Conservation (phyloP, 2,113 vertebrate genomes). For the Grus americana region DNA sequence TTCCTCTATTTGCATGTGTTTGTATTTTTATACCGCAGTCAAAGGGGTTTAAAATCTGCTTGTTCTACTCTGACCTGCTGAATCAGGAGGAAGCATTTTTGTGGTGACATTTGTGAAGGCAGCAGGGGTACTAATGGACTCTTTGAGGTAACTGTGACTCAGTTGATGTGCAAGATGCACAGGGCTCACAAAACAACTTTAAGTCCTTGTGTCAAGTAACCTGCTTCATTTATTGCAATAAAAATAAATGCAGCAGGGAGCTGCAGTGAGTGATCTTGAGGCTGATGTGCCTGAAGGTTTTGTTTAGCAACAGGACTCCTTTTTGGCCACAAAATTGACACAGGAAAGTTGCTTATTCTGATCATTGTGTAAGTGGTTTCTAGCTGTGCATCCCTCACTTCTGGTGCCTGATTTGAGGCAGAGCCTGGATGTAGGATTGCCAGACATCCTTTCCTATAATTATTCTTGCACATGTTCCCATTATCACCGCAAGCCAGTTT, state of each 20-base stretch:
- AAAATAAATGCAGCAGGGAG: neutral
- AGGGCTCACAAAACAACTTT: neutral
- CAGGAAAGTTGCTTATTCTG: neutral
- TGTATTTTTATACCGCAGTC: neutral
- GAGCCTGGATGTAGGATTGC: neutral
- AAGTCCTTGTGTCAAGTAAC: neutral
- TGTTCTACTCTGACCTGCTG: neutral
- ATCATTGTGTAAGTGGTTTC: neutral
- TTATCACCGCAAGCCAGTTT: neutral
- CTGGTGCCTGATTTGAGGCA: neutral
- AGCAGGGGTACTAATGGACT: neutral
- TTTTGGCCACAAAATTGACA: neutral
- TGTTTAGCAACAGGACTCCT: neutral
- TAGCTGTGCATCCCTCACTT: accelerated
- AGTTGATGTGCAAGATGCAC: neutral
- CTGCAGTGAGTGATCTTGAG: neutral
- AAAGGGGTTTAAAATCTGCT: neutral
- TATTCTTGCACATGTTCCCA: neutral
- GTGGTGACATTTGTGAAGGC: neutral
- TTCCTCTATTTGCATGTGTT: neutral
- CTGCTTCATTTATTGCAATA: neutral
- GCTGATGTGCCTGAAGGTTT: neutral
- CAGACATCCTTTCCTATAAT: neutral
- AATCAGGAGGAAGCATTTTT: neutral
- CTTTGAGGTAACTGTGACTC: neutral